Evolutionary conservation across 2,888 invertebrate species (phyloP).

Genomic region (Metalampra italica): DNA sequence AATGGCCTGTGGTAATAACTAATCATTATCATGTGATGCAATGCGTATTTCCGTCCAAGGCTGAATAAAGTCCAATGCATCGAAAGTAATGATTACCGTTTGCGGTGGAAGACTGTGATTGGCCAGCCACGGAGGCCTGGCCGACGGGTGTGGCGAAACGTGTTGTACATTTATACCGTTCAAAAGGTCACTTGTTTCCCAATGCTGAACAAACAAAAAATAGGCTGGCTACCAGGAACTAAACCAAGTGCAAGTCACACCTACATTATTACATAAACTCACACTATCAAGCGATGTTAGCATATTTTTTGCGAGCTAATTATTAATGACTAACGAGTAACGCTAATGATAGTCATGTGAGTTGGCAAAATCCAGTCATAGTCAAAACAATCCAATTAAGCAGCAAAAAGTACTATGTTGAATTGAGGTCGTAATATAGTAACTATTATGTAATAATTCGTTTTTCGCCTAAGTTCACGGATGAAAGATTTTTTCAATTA

Average conservation of each 20-base stretch:
- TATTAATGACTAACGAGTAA: too few relatives aligned
- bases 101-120: constrained; percentile 56
- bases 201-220: constrained; percentile 34
- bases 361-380: too few relatives aligned
- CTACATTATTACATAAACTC: too few relatives aligned
- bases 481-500: too few relatives aligned
- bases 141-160: constrained; percentile 71
- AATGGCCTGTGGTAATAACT: background rate
- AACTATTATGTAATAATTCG: background rate
- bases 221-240: constrained; percentile 33
- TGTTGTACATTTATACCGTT: constrained; percentile 35
- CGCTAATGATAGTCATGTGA: too few relatives aligned
- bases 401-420: too few relatives aligned
- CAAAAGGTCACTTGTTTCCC: constrained; percentile 35
- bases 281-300: background rate
- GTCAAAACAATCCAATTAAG: too few relatives aligned
- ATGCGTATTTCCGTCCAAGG: constrained; percentile 57
- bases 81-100: constrained; percentile 60
- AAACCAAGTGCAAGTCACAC: constrained; percentile 8
- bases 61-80: constrained; percentile 55
- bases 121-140: constrained; percentile 64
- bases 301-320: constrained; percentile 13
- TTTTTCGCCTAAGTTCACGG: too few relatives aligned
- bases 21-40: constrained; percentile 41
- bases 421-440: background rate